These are phyloP conservation scores for Nasonia longicornis DNA, from an alignment of 1,140 invertebrate species.

Conservation along the genomic window DNA sequence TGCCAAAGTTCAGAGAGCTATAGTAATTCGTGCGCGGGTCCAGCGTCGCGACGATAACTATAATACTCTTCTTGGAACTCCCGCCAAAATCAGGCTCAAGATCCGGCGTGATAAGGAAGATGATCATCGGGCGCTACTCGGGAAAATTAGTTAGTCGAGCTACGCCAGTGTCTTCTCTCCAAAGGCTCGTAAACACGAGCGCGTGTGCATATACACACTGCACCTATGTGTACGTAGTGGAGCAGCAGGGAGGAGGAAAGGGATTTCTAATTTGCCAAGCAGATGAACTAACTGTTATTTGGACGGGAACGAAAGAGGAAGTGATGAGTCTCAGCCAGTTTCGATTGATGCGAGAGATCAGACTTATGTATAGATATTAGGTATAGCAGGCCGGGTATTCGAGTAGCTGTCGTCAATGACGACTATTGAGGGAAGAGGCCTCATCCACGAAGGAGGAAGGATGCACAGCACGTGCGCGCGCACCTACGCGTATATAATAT, in stretches of 20 bases:
- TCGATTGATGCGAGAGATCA: neutral
- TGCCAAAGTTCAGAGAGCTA: neutral
- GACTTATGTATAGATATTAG: neutral
- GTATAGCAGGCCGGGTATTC: neutral
- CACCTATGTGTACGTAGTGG: neutral
- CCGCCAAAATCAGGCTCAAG: neutral
- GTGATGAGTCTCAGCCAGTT: neutral
- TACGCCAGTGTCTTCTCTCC: neutral
- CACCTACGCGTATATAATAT: neutral
- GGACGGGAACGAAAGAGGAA: neutral
- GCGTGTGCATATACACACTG: neutral
- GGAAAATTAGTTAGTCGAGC: conserved; percentile 5
- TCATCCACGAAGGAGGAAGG: neutral
- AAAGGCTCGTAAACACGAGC: neutral
- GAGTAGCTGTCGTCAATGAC: neutral
- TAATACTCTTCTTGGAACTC: neutral
- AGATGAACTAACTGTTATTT: neutral
- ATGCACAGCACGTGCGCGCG: neutral
- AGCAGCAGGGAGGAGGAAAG: neutral
- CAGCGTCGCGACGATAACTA: neutral
- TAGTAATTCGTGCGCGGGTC: neutral
- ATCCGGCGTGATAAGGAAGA: neutral
- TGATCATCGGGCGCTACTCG: neutral
- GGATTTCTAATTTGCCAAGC: conserved; percentile 4
- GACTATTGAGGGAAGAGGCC: neutral